These are phyloP conservation scores for Rallus crepitans DNA, from an alignment of 2,797 vertebrate species.

Conservation along the genomic window DNA sequence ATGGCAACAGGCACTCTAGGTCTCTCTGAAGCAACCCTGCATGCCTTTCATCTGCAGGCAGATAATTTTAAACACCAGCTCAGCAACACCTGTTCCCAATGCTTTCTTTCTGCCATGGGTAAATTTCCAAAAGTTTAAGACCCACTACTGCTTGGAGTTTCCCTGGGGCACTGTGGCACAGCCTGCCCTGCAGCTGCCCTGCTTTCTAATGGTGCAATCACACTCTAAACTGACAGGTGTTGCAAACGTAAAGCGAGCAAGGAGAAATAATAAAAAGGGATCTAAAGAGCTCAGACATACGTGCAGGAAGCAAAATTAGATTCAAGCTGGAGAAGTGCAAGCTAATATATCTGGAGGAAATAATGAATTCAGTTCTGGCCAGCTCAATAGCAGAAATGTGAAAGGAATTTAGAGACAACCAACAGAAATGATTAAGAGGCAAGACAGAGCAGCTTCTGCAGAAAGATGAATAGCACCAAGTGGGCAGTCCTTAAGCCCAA, in stretches of 20 bases:
- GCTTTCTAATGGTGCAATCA: not conserved
- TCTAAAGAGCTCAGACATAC: slow-evolving; percentile 42
- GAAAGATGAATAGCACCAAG: not conserved
- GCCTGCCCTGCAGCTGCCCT: not conserved
- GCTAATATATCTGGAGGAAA: slow-evolving; percentile 38
- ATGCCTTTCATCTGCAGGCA: not conserved
- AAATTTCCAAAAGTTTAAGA: not conserved
- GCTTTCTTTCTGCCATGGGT: not conserved
- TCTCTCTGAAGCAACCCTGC: not conserved
- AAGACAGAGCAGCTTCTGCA: not conserved
- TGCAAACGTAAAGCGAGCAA: not conserved
- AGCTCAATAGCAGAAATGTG: slow-evolving; percentile 15
- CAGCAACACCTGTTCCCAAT: not conserved
- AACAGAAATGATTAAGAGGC: not conserved
- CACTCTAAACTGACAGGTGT: slow-evolving; percentile 28
- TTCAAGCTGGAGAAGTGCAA: slow-evolving; percentile 21
- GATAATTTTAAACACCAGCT: not conserved
- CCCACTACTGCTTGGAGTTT: not conserved
- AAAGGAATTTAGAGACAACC: slow-evolving; percentile 22
- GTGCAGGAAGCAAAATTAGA: slow-evolving; percentile 47
- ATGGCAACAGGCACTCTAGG: not conserved
- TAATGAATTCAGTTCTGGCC: slow-evolving; percentile 35
- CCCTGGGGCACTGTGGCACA: not conserved
- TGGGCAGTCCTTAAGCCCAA: not conserved
- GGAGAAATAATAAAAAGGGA: slow-evolving; percentile 59